Conservation (phyloP, 2,113 vertebrate species). For the Rhineura floridana region DNA sequence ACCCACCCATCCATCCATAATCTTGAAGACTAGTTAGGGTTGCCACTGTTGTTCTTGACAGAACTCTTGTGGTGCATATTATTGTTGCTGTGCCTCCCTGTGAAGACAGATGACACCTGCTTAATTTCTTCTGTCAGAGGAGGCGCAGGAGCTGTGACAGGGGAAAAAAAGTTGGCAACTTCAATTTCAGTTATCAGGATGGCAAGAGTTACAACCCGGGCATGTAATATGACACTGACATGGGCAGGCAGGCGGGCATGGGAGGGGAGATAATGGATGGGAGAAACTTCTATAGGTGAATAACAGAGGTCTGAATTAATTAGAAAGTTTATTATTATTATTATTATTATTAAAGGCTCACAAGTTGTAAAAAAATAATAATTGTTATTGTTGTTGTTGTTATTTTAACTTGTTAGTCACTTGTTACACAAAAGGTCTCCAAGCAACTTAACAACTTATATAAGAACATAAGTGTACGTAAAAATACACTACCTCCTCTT, state of each 20-base stretch:
- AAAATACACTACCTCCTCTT: too few species aligned
- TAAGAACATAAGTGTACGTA: too few species aligned
- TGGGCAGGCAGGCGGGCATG: too few species aligned
- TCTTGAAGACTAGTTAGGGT: background rate
- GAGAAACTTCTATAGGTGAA: background rate
- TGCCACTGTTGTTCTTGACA: background rate
- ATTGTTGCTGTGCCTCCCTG: background rate
- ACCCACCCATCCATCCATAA: background rate
- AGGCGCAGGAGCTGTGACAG: background rate
- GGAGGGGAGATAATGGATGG: background rate
- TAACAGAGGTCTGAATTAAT: background rate
- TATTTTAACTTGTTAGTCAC: too few species aligned
- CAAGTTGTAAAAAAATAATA: too few species aligned
- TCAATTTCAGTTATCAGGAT: background rate
- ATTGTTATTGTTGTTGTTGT: too few species aligned
- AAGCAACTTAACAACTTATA: too few species aligned
- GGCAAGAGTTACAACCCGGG: background rate
- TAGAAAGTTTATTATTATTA: too few species aligned
- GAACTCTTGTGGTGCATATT: background rate
- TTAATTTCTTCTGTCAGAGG: background rate
- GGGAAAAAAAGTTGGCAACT: background rate
- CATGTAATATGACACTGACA: too few species aligned
- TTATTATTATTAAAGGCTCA: too few species aligned
- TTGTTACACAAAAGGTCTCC: too few species aligned
- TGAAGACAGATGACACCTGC: background rate